These are phyloP conservation scores for Machimus atricapillus DNA, from an alignment of 2,888 invertebrate genomes.

Conservation along the genomic window DNA sequence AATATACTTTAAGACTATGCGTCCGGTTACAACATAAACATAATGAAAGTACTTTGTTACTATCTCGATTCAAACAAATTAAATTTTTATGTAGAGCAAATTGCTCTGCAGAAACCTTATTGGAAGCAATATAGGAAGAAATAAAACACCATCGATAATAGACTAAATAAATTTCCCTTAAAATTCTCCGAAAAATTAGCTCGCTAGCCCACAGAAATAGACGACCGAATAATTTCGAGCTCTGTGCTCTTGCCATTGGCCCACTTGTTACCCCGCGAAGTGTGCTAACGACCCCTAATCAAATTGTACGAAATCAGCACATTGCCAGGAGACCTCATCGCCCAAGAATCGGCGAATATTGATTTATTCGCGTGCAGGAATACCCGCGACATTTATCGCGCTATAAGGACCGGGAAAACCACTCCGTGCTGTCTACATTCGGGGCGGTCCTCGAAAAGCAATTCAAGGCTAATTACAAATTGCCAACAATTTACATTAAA, in stretches of 20 bases:
- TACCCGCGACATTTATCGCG: not conserved
- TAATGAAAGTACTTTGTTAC: not conserved
- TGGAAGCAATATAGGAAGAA: not conserved
- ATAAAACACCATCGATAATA: not conserved
- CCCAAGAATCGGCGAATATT: not conserved
- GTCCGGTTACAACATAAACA: not conserved
- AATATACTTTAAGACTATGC: not conserved
- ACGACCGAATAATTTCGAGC: not conserved
- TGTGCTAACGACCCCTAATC: not conserved
- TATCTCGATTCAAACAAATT: not conserved
- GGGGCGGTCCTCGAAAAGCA: not conserved
- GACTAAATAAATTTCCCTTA: not conserved
- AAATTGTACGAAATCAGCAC: not conserved
- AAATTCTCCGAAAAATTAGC: not conserved
- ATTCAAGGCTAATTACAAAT: constrained; percentile 6
- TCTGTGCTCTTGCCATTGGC: not conserved
- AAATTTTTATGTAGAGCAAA: not conserved
- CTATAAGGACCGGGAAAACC: not conserved
- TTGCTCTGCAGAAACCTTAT: not conserved
- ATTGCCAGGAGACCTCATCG: not conserved
- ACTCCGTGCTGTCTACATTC: not conserved
- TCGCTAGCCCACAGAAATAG: not conserved
- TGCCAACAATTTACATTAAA: constrained; percentile 11
- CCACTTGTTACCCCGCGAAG: not conserved
- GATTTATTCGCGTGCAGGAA: not conserved